These are phyloP conservation scores for Emberiza fucata DNA, from an alignment of 2,113 vertebrate genomes.

Conservation along the genomic window DNA sequence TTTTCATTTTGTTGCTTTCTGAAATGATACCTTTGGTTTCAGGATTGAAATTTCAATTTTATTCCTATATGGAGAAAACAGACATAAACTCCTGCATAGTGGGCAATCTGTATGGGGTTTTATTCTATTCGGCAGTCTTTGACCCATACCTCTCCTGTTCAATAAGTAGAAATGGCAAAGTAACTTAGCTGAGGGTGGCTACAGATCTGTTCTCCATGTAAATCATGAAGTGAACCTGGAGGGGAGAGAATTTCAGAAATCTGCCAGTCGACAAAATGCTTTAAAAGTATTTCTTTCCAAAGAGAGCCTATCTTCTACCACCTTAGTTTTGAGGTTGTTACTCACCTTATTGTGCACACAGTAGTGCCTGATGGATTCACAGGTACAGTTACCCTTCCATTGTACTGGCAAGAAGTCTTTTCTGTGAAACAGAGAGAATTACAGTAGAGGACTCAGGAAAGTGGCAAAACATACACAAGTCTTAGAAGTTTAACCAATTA, in stretches of 20 bases:
- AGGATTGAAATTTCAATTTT: constrained; percentile 2
- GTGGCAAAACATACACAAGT: not conserved
- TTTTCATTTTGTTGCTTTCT: not conserved
- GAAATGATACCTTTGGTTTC: constrained; percentile 21
- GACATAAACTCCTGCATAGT: not conserved
- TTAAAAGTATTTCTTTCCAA: constrained; percentile 15
- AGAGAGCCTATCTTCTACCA: not conserved
- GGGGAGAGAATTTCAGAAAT: not conserved
- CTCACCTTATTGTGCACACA: not conserved
- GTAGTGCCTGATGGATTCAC: not conserved
- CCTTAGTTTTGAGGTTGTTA: not conserved
- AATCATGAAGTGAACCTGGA: not conserved
- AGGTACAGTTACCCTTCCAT: not conserved
- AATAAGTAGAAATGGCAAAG: not conserved
- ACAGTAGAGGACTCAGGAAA: not conserved
- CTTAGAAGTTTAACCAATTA: not conserved
- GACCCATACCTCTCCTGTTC: not conserved
- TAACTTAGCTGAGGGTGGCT: not conserved
- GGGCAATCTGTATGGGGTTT: not conserved
- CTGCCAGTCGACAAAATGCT: not conserved
- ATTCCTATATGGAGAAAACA: not conserved
- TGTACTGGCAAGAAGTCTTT: not conserved
- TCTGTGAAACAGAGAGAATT: not conserved
- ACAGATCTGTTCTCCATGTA: not conserved
- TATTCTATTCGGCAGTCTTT: constrained; percentile 15